Conservation (phyloP, 2,888 invertebrate genomes). For the Lottia scabra region DNA sequence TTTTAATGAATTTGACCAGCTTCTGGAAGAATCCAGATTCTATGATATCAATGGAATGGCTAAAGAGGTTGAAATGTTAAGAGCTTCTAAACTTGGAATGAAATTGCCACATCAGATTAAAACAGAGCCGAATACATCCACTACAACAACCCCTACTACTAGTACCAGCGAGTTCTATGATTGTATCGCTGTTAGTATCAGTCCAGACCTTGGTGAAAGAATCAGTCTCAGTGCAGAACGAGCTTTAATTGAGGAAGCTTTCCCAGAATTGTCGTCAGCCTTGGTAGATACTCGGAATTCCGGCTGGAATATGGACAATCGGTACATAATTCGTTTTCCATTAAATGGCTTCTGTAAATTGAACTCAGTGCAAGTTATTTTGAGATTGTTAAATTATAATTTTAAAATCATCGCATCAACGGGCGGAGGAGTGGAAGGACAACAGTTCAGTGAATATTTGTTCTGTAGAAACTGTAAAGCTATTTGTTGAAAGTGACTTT, state of each 20-base stretch:
- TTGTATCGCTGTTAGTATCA: conserved; percentile 84
- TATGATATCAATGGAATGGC: conserved; percentile 80
- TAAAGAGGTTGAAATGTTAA: conserved; percentile 1
- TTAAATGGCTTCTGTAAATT: conserved; percentile 90
- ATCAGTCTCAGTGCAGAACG: conserved; percentile 86
- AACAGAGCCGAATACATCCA: conserved; percentile 18
- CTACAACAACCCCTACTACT: background rate
- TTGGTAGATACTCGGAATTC: conserved; percentile 81
- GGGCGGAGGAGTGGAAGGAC: conserved; percentile 88
- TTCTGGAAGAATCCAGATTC: conserved; percentile 90
- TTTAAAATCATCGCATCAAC: conserved; percentile 86
- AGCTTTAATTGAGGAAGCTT: conserved; percentile 75
- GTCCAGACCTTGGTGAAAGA: conserved; percentile 84
- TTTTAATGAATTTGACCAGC: conserved; percentile 87
- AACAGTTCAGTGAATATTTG: conserved; percentile 90
- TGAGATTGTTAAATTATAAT: conserved; percentile 82
- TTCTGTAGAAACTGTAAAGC: conserved; percentile 73
- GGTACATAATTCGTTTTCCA: conserved; percentile 86
- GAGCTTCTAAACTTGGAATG: conserved; percentile 24
- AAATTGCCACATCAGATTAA: conserved; percentile 21
- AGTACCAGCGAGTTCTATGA: conserved; percentile 73
- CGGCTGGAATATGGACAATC: conserved; percentile 85
- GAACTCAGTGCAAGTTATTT: conserved; percentile 89
- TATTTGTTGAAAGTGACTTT: conserved; percentile 15
- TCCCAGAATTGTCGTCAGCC: conserved; percentile 76